A percentile compares a stretch with the other conserved stretches of the same genome.
Conservation (phyloP, 2,797 vertebrate species). For the Euphonia xanthogaster region DNA sequence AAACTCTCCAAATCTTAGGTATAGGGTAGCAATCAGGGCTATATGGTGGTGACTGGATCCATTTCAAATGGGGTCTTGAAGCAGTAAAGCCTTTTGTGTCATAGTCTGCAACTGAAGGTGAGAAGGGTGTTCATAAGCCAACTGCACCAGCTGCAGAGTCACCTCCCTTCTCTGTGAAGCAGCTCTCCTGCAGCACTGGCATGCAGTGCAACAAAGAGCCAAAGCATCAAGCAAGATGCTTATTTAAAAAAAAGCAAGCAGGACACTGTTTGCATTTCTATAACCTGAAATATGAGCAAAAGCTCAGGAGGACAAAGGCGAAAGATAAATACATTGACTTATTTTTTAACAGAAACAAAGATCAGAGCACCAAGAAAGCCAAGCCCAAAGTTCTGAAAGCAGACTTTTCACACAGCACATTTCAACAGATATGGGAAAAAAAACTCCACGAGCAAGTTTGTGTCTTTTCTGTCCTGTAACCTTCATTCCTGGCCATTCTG, state of each 20-base stretch:
- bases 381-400: background rate
- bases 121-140: background rate
- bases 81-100: background rate
- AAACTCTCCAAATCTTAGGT: background rate
- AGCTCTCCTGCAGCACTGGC: background rate
- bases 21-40: background rate
- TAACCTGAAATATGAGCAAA: background rate
- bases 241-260: background rate
- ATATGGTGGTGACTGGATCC: background rate
- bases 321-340: background rate
- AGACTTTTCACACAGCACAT: background rate
- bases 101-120: background rate
- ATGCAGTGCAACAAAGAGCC: background rate
- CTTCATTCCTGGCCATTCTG: background rate
- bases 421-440: background rate
- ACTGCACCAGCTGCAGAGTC: background rate
- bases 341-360: background rate
- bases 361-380: background rate
- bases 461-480: background rate
- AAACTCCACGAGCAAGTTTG: background rate
- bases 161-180: background rate
- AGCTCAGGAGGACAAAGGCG: background rate
- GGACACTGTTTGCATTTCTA: background rate
- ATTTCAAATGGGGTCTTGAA: background rate
- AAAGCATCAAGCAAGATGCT: background rate